A percentile compares a stretch with the other conserved stretches of the same genome.
These are phyloP conservation scores for Gymnocypris eckloni DNA, from an alignment of 2,797 vertebrate species.

Conservation along the genomic window DNA sequence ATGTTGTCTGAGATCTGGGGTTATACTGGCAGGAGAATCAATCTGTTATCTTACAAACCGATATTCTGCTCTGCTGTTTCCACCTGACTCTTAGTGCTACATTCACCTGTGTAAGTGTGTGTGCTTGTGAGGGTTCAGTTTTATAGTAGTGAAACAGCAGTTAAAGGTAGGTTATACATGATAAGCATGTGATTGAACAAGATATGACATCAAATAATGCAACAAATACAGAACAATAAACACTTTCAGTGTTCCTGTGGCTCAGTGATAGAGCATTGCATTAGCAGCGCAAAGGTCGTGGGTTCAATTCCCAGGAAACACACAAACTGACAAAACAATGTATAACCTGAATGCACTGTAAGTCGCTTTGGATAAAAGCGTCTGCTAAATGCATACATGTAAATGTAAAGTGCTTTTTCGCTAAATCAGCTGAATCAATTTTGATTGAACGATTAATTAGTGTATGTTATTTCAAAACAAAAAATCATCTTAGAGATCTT, in stretches of 20 bases:
- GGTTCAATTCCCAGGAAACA: too few relatives aligned
- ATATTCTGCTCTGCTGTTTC: slow-evolving; percentile 37
- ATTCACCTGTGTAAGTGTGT: neutral
- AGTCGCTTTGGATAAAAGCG: too few relatives aligned
- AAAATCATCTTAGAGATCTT: too few relatives aligned
- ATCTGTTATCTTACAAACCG: slow-evolving; percentile 44
- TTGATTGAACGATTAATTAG: neutral
- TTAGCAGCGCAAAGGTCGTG: too few relatives aligned
- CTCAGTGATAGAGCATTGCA: too few relatives aligned
- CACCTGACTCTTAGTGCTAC: slow-evolving; percentile 29
- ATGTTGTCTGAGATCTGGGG: neutral
- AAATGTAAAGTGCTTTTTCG: neutral
- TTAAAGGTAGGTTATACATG: neutral
- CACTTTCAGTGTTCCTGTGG: too few relatives aligned
- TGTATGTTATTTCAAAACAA: neutral
- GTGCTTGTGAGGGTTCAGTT: neutral
- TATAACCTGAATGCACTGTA: too few relatives aligned
- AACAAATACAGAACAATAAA: neutral
- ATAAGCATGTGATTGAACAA: neutral
- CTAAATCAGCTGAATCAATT: neutral
- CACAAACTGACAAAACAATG: too few relatives aligned
- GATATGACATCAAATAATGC: neutral
- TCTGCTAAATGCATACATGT: too few relatives aligned
- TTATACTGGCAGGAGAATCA: slow-evolving; percentile 25
- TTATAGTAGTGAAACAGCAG: neutral